Base-by-base conservation (phyloP, 2,113 vertebrate species). In the Ictalurus furcatus region DNA sequence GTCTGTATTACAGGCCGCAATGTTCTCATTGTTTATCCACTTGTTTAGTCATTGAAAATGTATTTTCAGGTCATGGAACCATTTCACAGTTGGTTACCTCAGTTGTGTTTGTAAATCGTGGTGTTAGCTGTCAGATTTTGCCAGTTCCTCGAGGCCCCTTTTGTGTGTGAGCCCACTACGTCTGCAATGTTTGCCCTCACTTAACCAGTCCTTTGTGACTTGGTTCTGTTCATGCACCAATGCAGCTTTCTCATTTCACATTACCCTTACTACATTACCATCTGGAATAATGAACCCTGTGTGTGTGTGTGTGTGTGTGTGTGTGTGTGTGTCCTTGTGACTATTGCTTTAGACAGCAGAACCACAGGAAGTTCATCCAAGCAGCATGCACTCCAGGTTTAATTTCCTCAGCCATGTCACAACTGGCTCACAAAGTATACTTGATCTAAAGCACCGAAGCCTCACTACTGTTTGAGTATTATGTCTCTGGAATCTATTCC, bases 121-220 rank as follows among this genome's bases (percentile, higher is more conserved):
- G 37, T 87, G 88, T 90, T 88, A 69, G 30, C 85, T 85, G 84
- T 78, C 92, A 65, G 91, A 90, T 90, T 90, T 90, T 90, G 91
- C 88, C 87, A 88, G 91, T 92, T 88, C 87, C 84, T 88, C 89
- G 85, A 79, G 84, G 89, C 61, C 52, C 89, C 92, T 88, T 90
- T 87, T 91, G 89, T 90, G 92, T 93, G 93, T 90, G 90, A 94
- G 91, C 92, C 91, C 92, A 93, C 86, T 88, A 89, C 90, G 93
- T 94, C 92, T 74, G 88, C 89, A 92, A 92, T 89, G 92, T 94
- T 95, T 93, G 93, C 93, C 94, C 92, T 91, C 94, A 93, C 95
- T 95, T 93, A 95, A 94, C 94, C 94, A 94, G 94, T 95, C 93
- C 94, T 93, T 94, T 92, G 91, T 92, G 94, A 95, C 94, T 95